Base-by-base conservation (phyloP, 1,140 invertebrate genomes). In the Gonioctena quinquepunctata region DNA sequence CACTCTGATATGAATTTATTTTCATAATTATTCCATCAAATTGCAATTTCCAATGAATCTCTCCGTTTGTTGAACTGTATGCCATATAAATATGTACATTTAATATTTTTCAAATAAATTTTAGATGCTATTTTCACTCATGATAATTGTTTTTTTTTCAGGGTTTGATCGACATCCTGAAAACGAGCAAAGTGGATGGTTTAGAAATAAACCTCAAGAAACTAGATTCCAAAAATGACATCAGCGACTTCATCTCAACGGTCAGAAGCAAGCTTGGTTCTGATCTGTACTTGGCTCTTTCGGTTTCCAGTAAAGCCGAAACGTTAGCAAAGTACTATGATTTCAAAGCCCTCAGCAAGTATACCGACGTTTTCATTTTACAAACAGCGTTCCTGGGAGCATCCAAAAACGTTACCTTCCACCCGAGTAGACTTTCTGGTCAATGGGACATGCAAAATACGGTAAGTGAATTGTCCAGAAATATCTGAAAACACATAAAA, bases 401-500 rank as follows among this genome's bases (percentile, higher is more conserved):
- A 50, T 85, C 87, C 52, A 87, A 89, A 65, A 89, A 89, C 73
- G 84, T 87, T 70, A 90, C 91, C 1, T 93, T 90, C 78, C 92
- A 94, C 81, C 91, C 91, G 0, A 92, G 91, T 75, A 83, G 91
- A 66, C 81, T 93, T 67, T 93, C 92, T 82, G 92, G 92, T 2
- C 79, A 92, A 19, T 91, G 90, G 82, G 92, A 93, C 75, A 90
- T 93, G 85, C 87, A 91, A 69, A 94, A 94, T 75, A 90, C 91
- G 62, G 90, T 91, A 83, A 89, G 86, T 42, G 33, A n/a, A n/a
- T n/a, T n/a, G n/a, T n/a, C n/a, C n/a, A n/a, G n/a, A n/a, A n/a
- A n/a, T n/a, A n/a, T n/a, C n/a, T n/a, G n/a, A n/a, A n/a, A n/a
- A n/a, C n/a, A n/a, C n/a, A n/a, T n/a, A n/a, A n/a, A n/a, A n/a